phyloP scores from a whole-genome alignment of 2,113 vertebrate species.

The Laticauda laticaudata region DNA sequence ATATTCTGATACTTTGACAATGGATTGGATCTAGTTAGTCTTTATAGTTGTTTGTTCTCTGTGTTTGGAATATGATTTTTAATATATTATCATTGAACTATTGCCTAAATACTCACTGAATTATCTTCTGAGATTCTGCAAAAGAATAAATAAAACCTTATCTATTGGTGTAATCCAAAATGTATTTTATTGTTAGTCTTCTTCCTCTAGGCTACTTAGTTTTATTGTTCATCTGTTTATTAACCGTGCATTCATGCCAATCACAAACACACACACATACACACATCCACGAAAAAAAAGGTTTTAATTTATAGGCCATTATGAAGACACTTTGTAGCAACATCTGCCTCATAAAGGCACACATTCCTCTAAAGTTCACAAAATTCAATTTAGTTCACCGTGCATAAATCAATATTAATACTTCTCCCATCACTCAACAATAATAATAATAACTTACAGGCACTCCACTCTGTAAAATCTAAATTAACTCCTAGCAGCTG shows the following conservation, averaged over 20 bases:
- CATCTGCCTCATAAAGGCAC: slow-evolving; percentile 12
- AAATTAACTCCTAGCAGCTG: not conserved
- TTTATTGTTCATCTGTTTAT: slow-evolving; percentile 13
- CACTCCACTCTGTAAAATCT: not conserved
- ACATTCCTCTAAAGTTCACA: slow-evolving; percentile 28
- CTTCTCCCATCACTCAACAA: not conserved
- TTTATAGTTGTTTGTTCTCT: not conserved
- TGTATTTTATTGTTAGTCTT: not conserved
- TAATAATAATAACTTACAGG: slow-evolving; percentile 6
- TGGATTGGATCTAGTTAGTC: not conserved
- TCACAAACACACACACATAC: not conserved
- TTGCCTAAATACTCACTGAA: not conserved
- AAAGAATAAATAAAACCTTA: slow-evolving; percentile 5
- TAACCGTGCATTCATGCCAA: not conserved
- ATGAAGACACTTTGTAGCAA: not conserved
- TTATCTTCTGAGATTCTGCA: not conserved
- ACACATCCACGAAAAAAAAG: not conserved
- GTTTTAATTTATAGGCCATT: not conserved
- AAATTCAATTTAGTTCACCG: not conserved
- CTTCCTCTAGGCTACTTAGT: not conserved
- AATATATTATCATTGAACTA: not conserved
- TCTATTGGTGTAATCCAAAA: not conserved
- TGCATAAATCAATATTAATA: slow-evolving; percentile 20
- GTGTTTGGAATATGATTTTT: not conserved
- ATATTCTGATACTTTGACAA: not conserved